Conservation (phyloP, 1,140 invertebrate species). For the Tetranychus cinnabarinus region DNA sequence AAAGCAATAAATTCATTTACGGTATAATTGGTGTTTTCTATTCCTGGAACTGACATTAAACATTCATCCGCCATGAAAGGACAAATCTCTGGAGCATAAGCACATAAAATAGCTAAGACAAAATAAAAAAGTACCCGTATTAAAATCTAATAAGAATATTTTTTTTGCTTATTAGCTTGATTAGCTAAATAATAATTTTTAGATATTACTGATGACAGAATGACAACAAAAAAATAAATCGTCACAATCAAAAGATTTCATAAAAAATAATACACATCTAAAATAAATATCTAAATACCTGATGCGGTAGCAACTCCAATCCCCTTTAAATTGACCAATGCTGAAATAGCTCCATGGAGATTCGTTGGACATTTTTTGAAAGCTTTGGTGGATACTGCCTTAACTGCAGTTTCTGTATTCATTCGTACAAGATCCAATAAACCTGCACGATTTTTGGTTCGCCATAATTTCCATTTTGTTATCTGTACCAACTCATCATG, state of each 20-base stretch:
- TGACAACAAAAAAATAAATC: not conserved
- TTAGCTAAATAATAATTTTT: not conserved
- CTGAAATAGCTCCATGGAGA: constrained; percentile 60
- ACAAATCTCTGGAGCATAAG: constrained; percentile 27
- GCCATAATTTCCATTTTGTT: constrained; percentile 87
- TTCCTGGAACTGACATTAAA: constrained; percentile 46
- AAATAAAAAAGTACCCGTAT: not conserved
- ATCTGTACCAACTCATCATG: constrained; percentile 76
- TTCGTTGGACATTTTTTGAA: constrained; percentile 72
- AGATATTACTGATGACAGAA: not conserved
- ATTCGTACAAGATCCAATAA: constrained; percentile 73
- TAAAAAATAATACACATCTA: not conserved
- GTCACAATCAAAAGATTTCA: not conserved
- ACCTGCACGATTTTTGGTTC: constrained; percentile 73
- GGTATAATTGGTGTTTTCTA: constrained; percentile 75
- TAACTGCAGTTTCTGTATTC: constrained; percentile 66
- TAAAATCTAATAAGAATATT: no score
- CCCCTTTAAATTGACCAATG: constrained; percentile 57
- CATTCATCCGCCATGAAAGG: constrained; percentile 94
- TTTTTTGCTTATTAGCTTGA: not conserved
- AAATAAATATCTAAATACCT: constrained; percentile 21
- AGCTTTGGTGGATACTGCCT: constrained; percentile 67
- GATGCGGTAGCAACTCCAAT: constrained; percentile 78
- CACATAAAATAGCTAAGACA: not conserved
- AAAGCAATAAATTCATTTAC: constrained; percentile 87